Base-by-base conservation (phyloP, 2,113 vertebrate species). In the Brachypodius melanocephalos region DNA sequence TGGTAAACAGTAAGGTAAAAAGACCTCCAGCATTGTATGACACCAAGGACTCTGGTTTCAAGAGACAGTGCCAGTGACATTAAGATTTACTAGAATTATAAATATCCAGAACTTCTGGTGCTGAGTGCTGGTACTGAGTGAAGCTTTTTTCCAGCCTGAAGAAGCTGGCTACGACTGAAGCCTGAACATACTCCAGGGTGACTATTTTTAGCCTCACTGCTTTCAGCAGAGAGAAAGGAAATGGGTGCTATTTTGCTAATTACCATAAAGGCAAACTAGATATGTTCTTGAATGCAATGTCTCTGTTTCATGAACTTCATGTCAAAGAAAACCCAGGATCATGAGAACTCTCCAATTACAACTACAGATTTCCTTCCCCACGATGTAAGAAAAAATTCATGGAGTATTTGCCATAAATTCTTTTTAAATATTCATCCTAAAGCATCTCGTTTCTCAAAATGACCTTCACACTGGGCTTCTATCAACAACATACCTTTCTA, bases 181-280 rank as follows among this genome's bases (percentile, higher is more conserved):
- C 52, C 77, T 74, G 69, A 90, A 75, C 34, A 69, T 55, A 89
- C 69, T 93, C 76, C 79, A 92, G 61, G 34, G 49, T 6, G 31
- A 67, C 66, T 97, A 95, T 93, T 91, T 97, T 95, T 87, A 93
- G 91, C 43, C 62, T 78, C 12, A 5, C n/a, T 43, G 57, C 73
- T 65, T 93, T 85, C 73, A 91, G 80, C 32, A 89, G 77, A 89
- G 29, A 90, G 78, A 91, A 90, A 76, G 58, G 49, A 95, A 93
- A 93, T 79, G 42, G 85, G 79, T 73, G 90, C 61, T 86, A 87
- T 90, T 93, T 87, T 90, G 93, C 61, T 92, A 89, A 95, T 93
- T 89, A 89, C 22, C 77, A 95, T 52, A 72, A 57, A 82, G 58
- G 45, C 80, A 87, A 96, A 93, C 66, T 65, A 85, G 52, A 38